Conservation (phyloP, 2,113 vertebrate genomes). For the Myiopsitta monachus region DNA sequence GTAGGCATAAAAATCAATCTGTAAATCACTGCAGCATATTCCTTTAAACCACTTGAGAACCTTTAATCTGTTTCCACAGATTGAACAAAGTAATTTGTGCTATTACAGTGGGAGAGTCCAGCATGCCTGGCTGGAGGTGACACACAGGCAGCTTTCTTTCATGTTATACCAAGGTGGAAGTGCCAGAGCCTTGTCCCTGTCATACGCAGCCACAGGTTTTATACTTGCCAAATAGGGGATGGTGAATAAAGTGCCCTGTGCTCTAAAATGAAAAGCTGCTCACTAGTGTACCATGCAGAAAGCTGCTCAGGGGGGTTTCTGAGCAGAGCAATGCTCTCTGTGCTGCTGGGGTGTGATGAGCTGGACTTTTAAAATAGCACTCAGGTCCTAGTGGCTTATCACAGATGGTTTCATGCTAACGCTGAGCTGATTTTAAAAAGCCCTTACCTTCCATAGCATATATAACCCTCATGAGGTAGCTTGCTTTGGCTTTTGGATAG, state of each 20-base stretch:
- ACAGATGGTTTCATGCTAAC: neutral
- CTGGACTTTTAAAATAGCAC: fast-evolving
- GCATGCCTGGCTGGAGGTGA: neutral
- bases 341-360: neutral
- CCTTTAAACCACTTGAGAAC: neutral
- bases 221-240: neutral
- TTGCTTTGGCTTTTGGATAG: neutral
- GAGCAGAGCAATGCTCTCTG: neutral
- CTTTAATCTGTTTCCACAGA: neutral
- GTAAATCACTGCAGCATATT: neutral
- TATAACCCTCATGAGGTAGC: neutral
- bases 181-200: neutral
- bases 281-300: neutral
- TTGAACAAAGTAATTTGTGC: neutral
- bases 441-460: neutral
- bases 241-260: neutral
- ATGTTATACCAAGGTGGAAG: neutral
- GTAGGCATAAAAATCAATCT: neutral
- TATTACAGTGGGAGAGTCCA: neutral
- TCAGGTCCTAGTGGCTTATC: fast-evolving
- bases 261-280: neutral
- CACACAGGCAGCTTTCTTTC: neutral
- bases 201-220: neutral
- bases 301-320: neutral
- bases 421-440: neutral